Conservation (phyloP, 1,140 invertebrate genomes). For the Drosophila kikkawai region DNA sequence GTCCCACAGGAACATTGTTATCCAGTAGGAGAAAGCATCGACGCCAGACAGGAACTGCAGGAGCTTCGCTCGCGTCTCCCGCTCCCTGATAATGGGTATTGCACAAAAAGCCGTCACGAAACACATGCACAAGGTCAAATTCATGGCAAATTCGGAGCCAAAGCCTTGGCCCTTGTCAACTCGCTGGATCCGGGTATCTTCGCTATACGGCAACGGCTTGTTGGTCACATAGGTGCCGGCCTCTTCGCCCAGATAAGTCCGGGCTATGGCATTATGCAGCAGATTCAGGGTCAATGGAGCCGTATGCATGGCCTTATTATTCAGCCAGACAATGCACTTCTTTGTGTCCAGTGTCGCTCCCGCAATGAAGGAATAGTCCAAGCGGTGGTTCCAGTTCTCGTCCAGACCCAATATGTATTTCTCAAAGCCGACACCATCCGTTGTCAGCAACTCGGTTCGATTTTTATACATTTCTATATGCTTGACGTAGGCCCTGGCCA, state of each 20-base stretch:
- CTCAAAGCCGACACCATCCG: neutral
- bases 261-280: slow-evolving; percentile 88
- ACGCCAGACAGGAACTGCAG: slow-evolving; percentile 91
- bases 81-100: slow-evolving; percentile 87
- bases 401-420: slow-evolving; percentile 12
- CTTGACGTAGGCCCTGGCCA: neutral
- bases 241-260: slow-evolving; percentile 37
- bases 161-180: slow-evolving; percentile 86
- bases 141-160: slow-evolving; percentile 88
- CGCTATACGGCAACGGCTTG: slow-evolving; percentile 88
- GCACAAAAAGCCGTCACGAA: slow-evolving; percentile 91
- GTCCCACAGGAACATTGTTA: slow-evolving; percentile 90
- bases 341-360: slow-evolving; percentile 81
- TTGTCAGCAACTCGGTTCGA: neutral
- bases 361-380: slow-evolving; percentile 56
- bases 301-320: slow-evolving; percentile 89
- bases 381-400: slow-evolving; percentile 6
- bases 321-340: slow-evolving; percentile 87
- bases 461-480: neutral
- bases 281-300: slow-evolving; percentile 88
- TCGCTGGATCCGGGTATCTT: slow-evolving; percentile 65
- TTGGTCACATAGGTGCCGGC: slow-evolving; percentile 87
- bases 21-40: slow-evolving; percentile 89
- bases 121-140: slow-evolving; percentile 88
- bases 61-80: slow-evolving; percentile 86